These are phyloP conservation scores for Lagocephalus sceleratus DNA, from an alignment of 2,797 vertebrate species.

Conservation along the genomic window DNA sequence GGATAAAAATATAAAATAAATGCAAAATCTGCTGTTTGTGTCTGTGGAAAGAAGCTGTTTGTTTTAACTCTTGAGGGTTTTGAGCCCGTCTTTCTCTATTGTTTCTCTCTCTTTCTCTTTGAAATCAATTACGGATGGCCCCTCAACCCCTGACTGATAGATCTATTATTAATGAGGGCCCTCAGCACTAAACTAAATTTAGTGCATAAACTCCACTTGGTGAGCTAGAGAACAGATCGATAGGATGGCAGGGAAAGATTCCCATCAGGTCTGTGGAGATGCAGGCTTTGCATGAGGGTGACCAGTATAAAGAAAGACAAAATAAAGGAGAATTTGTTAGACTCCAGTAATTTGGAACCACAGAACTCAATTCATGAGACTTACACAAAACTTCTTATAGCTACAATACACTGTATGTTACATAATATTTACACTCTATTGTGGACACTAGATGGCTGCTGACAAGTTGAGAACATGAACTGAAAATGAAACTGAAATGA, in stretches of 20 bases:
- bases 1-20: too few species aligned
- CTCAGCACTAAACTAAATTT: conserved; percentile 75
- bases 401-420: too few species aligned
- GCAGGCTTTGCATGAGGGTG: conserved; percentile 41
- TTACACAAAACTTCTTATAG: too few species aligned
- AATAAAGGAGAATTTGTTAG: conserved; percentile 61
- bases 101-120: conserved; percentile 24
- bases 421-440: too few species aligned
- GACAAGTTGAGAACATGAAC: too few species aligned
- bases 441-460: too few species aligned
- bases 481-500: too few species aligned
- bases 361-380: too few species aligned
- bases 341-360: conserved; percentile 30
- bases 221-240: conserved; percentile 56
- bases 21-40: too few species aligned
- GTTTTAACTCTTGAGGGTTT: background rate
- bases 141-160: conserved; percentile 47
- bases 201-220: conserved; percentile 69
- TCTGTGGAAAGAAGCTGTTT: background rate
- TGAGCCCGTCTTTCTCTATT: conserved; percentile 6
- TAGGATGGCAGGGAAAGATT: conserved; percentile 53
- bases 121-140: conserved; percentile 53
- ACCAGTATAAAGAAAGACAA: conserved; percentile 44
- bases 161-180: conserved; percentile 80
- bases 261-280: conserved; percentile 59